Evolutionary conservation across 2,113 vertebrate genomes (phyloP), one percentile per base, ranked within the genome.

Genomic region (Vombatus ursinus): DNA sequence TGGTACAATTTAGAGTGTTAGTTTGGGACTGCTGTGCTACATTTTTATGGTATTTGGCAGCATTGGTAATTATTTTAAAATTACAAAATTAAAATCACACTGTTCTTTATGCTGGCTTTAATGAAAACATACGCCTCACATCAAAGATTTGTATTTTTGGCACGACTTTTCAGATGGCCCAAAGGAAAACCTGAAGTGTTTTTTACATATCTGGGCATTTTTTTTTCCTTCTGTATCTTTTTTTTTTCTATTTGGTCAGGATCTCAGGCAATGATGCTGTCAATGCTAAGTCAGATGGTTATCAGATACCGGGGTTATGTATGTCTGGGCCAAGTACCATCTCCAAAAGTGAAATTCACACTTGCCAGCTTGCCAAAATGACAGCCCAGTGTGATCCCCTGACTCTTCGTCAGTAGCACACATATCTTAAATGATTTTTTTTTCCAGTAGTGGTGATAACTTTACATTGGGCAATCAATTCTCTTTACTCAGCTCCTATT

Each of bases 271-370:
- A 52, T 52, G 61, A 47, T 37, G 8, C 3, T 77, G 23, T 16
- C 6, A 4, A 90, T 47, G 8, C 4, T 54, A 2, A 0, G 44
- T 95, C 10, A 23, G 90, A 53, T 61, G 51, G 90, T 91, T 28
- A 52, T 7, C 52, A 89, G 68, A 84, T 84, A n/a, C 19, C 44
- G 19, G 68, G 68, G n/a, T 97, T 95, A 94, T 95, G 96, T 57
- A 68, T 96, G 97, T 97, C 98, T 97, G 97, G 97, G 96, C 96
- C 97, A 97, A 93, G 23, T 93, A 97, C 96, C 98, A 98, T 26
- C n/a, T 89, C 19, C 97, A 95, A 96, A 98, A 98, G 97, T 96
- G 92, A 94, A 68, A 95, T 97, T 97, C 95, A 93, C 92, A 93
- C 96, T 95, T 91, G 95, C 94, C 51, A 95, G 97, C 96, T 84